Percentiles rank a stretch among this genome's conserved stretches.
Evolutionary conservation across 37 sponge, comb jelly and placozoan genomes (phyloP).

Genomic region (Cladorhizidae sp.): DNA sequence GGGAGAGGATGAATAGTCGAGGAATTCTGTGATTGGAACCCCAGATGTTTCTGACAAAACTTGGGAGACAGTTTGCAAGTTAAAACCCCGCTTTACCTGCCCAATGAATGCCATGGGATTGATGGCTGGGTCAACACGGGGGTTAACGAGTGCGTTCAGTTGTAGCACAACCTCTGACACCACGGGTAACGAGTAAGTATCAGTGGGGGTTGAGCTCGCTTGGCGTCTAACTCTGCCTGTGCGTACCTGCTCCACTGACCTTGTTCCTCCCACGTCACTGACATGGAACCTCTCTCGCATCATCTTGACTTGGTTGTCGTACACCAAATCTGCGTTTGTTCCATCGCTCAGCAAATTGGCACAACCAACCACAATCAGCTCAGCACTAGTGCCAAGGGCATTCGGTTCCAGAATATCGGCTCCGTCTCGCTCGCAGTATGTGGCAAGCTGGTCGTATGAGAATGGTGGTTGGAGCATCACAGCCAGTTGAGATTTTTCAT

Average conservation of each 20-base stretch:
- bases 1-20: neutral
- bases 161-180: conserved; percentile 57
- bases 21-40: neutral
- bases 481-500: conserved; percentile 43
- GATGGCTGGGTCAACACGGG: conserved; percentile 12
- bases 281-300: conserved; percentile 6
- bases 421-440: conserved; percentile 56
- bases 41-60: conserved; percentile 37
- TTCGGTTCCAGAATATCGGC: conserved; percentile 37
- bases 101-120: conserved; percentile 21
- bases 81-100: conserved; percentile 28
- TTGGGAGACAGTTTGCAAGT: conserved; percentile 43
- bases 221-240: conserved; percentile 9
- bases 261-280: neutral
- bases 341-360: conserved; percentile 72
- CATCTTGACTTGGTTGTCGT: conserved; percentile 30
- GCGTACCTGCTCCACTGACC: neutral
- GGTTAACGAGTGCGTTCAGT: conserved; percentile 4
- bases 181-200: conserved; percentile 41
- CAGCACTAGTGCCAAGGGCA: conserved; percentile 23
- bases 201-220: neutral
- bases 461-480: conserved; percentile 66
- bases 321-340: conserved; percentile 53
- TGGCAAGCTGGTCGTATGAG: conserved; percentile 58
- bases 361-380: conserved; percentile 68